Conservation (phyloP, 2,888 invertebrate genomes). For the Agriopis aurantiaria region DNA sequence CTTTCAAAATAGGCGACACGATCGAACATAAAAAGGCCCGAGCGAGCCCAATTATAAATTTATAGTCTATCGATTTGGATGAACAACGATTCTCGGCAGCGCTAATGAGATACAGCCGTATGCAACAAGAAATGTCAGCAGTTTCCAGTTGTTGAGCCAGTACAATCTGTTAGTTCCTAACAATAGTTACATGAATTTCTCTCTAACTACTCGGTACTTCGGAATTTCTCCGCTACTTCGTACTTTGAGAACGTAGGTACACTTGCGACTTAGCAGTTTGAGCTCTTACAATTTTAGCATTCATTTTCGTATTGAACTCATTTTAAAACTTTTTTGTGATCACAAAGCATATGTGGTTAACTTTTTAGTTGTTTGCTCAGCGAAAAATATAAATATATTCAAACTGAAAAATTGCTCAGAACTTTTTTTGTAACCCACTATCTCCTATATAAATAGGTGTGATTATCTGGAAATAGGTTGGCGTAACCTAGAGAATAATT, state of each 20-base stretch:
- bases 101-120: constrained; percentile 12
- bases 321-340: neutral
- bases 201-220: constrained; percentile 4
- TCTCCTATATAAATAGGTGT: too few relatives aligned
- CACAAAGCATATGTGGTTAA: neutral
- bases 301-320: neutral
- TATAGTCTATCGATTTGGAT: neutral
- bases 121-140: constrained; percentile 12
- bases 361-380: too few relatives aligned
- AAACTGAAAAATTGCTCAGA: too few relatives aligned
- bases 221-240: constrained; percentile 2
- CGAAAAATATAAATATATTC: too few relatives aligned
- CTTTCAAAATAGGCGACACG: constrained; percentile 92
- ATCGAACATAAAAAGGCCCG: constrained; percentile 93
- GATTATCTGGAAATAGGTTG: too few relatives aligned
- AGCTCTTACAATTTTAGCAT: neutral
- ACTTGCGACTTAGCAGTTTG: neutral
- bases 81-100: constrained; percentile 2
- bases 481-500: too few relatives aligned
- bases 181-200: constrained; percentile 14
- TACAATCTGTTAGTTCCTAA: constrained; percentile 26
- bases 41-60: constrained; percentile 59
- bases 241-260: neutral
- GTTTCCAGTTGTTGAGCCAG: constrained; percentile 19
- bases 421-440: too few relatives aligned